A percentile compares a stretch with the other conserved stretches of the same genome.
Evolutionary conservation across 2,113 vertebrate genomes (phyloP).

Genomic region (Lanius collurio): DNA sequence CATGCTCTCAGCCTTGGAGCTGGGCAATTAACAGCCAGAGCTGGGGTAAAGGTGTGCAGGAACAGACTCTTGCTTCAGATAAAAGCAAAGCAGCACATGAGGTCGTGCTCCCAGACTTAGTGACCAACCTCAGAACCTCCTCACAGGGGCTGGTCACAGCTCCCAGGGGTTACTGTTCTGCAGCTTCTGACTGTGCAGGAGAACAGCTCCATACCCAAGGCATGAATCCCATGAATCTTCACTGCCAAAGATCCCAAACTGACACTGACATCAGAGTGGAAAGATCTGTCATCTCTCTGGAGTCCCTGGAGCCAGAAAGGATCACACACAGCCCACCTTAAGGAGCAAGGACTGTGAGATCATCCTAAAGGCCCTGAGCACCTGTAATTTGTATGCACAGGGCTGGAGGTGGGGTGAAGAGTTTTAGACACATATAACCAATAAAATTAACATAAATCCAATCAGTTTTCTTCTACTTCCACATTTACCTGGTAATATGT

Average conservation of each 20-base stretch:
- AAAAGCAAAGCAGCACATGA: background rate
- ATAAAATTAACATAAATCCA: background rate
- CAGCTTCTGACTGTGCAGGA: background rate
- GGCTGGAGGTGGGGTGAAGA: background rate
- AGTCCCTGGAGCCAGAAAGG: background rate
- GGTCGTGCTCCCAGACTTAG: background rate
- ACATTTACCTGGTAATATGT: fast-evolving
- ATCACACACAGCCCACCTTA: fast-evolving
- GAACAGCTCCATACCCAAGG: background rate
- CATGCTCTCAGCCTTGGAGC: background rate
- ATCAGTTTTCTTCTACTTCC: background rate
- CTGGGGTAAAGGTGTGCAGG: background rate
- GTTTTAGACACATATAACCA: background rate
- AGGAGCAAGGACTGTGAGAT: background rate
- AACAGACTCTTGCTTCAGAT: background rate
- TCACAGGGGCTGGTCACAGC: background rate
- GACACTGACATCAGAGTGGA: background rate
- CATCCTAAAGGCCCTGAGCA: background rate
- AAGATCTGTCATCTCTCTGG: background rate
- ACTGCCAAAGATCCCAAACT: background rate
- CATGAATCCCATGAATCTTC: background rate
- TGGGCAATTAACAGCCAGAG: background rate
- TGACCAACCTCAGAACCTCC: background rate
- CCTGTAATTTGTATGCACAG: background rate
- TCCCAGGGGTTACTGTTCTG: fast-evolving